phyloP scores from a whole-genome alignment of 2,113 vertebrate species.

The Takifugu bimaculatus region DNA sequence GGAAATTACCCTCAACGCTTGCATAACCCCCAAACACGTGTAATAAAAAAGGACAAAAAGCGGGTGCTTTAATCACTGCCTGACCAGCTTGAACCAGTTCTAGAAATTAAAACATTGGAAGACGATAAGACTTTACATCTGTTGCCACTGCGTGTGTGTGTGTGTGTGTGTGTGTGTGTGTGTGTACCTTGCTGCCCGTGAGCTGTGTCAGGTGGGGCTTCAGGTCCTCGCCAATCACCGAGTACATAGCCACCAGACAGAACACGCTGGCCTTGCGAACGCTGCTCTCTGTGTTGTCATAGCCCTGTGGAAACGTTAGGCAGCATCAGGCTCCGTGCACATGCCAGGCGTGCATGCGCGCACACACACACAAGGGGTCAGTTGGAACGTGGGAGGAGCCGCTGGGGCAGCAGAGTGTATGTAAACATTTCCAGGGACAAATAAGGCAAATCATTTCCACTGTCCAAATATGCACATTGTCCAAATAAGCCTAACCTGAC shows the following conservation, averaged over 20 bases:
- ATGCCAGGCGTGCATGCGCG: background rate
- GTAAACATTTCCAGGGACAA: slow-evolving; percentile 65
- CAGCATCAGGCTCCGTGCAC: slow-evolving; percentile 6
- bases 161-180: slow-evolving; percentile 5
- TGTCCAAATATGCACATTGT: slow-evolving; percentile 60
- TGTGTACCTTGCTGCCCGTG: slow-evolving; percentile 83
- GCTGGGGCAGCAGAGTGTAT: slow-evolving; percentile 39
- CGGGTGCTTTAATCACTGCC: slow-evolving; percentile 3
- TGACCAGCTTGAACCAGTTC: slow-evolving; percentile 19
- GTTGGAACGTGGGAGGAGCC: slow-evolving; percentile 31
- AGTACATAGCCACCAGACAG: slow-evolving; percentile 97
- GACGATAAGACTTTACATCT: slow-evolving; percentile 46
- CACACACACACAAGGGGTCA: slow-evolving; percentile 31
- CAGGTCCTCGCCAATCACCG: slow-evolving; percentile 96
- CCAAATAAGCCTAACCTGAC: slow-evolving; percentile 50
- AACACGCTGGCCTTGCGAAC: slow-evolving; percentile 98
- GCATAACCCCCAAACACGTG: slow-evolving; percentile 18
- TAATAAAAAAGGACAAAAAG: too few relatives aligned
- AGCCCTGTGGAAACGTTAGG: slow-evolving; percentile 79
- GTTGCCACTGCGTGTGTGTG: slow-evolving; percentile 11
- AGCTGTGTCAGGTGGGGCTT: slow-evolving; percentile 98
- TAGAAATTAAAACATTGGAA: slow-evolving; percentile 43
- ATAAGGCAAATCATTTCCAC: slow-evolving; percentile 57
- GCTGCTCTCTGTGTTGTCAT: slow-evolving; percentile 97
- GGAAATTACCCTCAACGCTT: slow-evolving; percentile 24